Base-by-base conservation (phyloP, 2,113 vertebrate species). In the Haliaeetus leucogaster region DNA sequence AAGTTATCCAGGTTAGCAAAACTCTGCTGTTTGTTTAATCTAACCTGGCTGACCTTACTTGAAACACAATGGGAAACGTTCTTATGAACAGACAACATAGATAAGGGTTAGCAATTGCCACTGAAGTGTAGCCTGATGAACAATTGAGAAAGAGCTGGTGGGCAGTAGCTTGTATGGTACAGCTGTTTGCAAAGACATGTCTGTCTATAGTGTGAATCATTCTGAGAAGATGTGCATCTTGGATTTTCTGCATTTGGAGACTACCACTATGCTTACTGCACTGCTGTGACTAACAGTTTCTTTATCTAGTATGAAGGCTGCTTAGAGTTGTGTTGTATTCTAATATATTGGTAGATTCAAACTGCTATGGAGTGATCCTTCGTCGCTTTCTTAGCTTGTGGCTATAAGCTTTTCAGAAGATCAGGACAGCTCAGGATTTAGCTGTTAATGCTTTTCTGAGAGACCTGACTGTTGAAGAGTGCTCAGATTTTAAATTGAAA, bases 401-500 rank as follows among this genome's bases (percentile, higher is more conserved):
- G 7, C 61, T 86, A 7, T 59, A 27, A 74, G 52, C 40, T 92
- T 92, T 74, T 56, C 48, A 79, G 52, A 70, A 81, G 34, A 32
- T n/a, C 84, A 73, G 66, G 32, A 76, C 22, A 48, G 48, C 56
- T 89, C 48, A 84, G 77, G 61, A 79, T 27, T 65, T 48, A 27
- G 40, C 34, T 95, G 72, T 92, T 47, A 95, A 74, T 62, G 63
- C 19, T 74, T 74, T 61, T 73, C 16, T 65, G 16, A 48, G 78
- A 87, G 43, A 67, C 20, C 25, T 84, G 74, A 29, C 36, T 90
- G 42, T 67, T 74, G 36, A 90, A 79, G 42, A 66, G 25, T 65
- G 89, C 94, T 97, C 95, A 97, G 91, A 94, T 97, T 97, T 98
- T 97, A 97, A 98, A 96, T 3, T 76, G 94, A 97, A 98, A 96